Conservation (phyloP, 2,888 invertebrate genomes). For the Agrotis ipsilon region DNA sequence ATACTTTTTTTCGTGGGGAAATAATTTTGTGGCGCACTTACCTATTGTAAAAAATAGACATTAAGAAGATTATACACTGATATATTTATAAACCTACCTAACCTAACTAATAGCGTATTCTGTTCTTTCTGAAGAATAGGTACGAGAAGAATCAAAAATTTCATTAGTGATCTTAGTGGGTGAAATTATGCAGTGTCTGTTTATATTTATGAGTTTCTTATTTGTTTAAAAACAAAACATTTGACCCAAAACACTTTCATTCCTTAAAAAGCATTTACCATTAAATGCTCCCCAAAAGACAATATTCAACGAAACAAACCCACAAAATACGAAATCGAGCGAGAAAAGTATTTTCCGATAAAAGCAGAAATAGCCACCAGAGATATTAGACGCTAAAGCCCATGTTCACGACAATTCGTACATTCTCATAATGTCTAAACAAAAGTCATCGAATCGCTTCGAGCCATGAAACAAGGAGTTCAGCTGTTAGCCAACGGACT, state of each 20-base stretch:
- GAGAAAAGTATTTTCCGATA: conserved; percentile 75
- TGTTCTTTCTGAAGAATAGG: too few relatives aligned
- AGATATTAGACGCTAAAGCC: conserved; percentile 76
- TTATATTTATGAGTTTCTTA: too few relatives aligned
- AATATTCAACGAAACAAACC: conserved; percentile 54
- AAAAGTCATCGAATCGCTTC: conserved; percentile 79
- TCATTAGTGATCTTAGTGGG: too few relatives aligned
- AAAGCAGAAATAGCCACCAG: conserved; percentile 70
- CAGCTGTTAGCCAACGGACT: conserved; percentile 75
- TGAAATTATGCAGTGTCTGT: too few relatives aligned
- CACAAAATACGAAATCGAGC: conserved; percentile 54
- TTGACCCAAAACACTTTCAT: background rate
- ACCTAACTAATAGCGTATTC: too few relatives aligned
- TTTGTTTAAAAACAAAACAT: too few relatives aligned
- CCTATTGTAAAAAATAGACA: too few relatives aligned
- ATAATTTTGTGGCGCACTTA: too few relatives aligned
- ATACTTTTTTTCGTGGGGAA: too few relatives aligned
- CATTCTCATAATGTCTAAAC: conserved; percentile 84
- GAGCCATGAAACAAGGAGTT: conserved; percentile 73
- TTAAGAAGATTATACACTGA: too few relatives aligned
- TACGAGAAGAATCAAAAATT: too few relatives aligned
- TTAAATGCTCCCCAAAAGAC: conserved; percentile 2
- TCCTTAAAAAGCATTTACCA: background rate
- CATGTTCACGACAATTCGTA: conserved; percentile 80
- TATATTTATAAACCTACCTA: too few relatives aligned